These are phyloP conservation scores for Hippoglossus stenolepis DNA, from an alignment of 2,113 vertebrate genomes.

Conservation along the genomic window DNA sequence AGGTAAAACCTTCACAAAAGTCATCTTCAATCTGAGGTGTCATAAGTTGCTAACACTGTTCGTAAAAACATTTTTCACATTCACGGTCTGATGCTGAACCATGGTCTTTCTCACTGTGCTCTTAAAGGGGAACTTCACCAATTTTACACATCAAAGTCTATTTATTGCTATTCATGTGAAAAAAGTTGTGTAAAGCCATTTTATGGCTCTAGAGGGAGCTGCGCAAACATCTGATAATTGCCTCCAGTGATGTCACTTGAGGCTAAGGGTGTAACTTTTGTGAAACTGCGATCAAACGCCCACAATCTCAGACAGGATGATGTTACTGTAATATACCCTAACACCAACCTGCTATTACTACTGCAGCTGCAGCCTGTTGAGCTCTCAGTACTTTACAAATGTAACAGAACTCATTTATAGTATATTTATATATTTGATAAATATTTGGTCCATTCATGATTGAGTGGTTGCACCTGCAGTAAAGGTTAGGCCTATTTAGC, in stretches of 20 bases:
- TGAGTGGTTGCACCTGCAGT: neutral
- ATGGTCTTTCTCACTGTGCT: neutral
- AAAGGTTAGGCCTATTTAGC: neutral
- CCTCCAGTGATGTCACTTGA: neutral
- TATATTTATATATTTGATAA: neutral
- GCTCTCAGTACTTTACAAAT: too few relatives aligned
- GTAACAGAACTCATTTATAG: too few relatives aligned
- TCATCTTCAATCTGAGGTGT: neutral
- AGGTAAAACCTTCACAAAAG: neutral
- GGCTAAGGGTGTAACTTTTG: neutral
- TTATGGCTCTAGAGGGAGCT: neutral
- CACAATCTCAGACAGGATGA: too few relatives aligned
- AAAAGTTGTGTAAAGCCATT: neutral
- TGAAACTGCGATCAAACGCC: neutral
- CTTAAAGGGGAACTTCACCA: neutral
- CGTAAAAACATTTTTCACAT: too few relatives aligned
- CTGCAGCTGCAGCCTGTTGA: too few relatives aligned
- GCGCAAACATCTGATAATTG: neutral
- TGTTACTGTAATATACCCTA: too few relatives aligned
- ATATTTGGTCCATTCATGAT: neutral
- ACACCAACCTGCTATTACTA: too few relatives aligned
- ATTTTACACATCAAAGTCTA: neutral
- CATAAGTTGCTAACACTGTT: neutral
- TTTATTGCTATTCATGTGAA: neutral
- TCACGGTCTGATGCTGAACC: neutral